Evolutionary conservation across 2,888 invertebrate genomes (phyloP).

Genomic region (Automeris io): DNA sequence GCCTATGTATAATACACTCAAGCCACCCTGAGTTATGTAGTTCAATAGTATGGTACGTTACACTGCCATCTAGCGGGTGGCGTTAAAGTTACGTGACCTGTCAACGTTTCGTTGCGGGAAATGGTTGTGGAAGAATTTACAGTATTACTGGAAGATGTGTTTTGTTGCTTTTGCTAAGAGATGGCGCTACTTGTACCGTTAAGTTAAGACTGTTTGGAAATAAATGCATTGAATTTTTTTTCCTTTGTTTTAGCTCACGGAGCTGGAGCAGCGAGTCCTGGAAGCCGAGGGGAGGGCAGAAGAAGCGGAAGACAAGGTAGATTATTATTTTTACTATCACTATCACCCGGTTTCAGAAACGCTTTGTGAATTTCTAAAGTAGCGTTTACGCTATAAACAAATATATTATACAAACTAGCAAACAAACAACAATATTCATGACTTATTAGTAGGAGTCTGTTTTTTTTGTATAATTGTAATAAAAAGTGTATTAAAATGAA

Average conservation of each 20-base stretch:
- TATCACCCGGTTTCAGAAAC: no score
- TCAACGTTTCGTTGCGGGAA: slow-evolving; percentile 9
- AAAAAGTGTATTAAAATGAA: no score
- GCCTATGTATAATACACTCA: slow-evolving; percentile 13
- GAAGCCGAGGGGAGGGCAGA: slow-evolving; percentile 95
- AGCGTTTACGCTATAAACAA: no score
- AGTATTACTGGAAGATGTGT: slow-evolving; percentile 7
- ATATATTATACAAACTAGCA: no score
- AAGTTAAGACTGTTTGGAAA: slow-evolving; percentile 4
- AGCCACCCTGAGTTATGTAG: slow-evolving; percentile 47
- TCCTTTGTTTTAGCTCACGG: slow-evolving; percentile 88
- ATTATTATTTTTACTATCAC: slow-evolving; percentile 12
- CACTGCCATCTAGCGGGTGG: slow-evolving; percentile 66
- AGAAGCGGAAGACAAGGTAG: slow-evolving; percentile 96
- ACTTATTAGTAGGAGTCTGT: no score
- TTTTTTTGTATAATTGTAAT: no score
- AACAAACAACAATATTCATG: no score
- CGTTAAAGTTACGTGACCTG: slow-evolving; percentile 22
- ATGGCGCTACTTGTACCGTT: slow-evolving; percentile 36
- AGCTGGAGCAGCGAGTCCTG: slow-evolving; percentile 93
- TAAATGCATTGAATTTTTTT: slow-evolving; percentile 17
- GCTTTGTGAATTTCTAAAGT: no score
- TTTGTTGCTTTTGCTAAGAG: slow-evolving; percentile 22
- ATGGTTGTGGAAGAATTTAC: slow-evolving; percentile 20
- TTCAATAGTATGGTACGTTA: slow-evolving; percentile 55